Conservation (phyloP, 2,888 invertebrate genomes). For the Eupelmus urozonus region DNA sequence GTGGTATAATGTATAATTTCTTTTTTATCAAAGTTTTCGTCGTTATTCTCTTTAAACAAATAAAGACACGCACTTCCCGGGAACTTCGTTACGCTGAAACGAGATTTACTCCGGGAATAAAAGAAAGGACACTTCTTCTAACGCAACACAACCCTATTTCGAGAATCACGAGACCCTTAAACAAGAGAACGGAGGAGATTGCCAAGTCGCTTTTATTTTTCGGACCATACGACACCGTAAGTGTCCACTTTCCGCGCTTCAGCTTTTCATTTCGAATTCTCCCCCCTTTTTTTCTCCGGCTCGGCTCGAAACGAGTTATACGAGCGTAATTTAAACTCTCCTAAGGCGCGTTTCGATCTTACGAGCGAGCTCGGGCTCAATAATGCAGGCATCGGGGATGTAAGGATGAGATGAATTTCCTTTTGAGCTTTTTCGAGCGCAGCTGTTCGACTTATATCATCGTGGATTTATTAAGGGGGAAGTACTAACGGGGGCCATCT, state of each 20-base stretch:
- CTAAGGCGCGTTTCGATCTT: background rate
- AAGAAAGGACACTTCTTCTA: background rate
- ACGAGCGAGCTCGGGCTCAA: background rate
- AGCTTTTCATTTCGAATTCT: background rate
- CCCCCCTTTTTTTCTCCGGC: background rate
- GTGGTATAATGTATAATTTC: too few relatives aligned
- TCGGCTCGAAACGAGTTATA: background rate
- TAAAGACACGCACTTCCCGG: too few relatives aligned
- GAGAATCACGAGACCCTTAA: background rate
- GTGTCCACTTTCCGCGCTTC: background rate
- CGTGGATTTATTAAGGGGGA: too few relatives aligned
- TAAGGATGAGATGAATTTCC: background rate
- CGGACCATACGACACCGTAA: background rate
- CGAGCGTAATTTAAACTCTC: background rate
- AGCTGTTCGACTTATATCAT: too few relatives aligned
- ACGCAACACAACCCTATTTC: background rate
- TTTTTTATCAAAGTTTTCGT: too few relatives aligned
- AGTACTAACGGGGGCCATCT: too few relatives aligned
- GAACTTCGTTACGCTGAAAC: too few relatives aligned
- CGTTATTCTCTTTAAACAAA: too few relatives aligned
- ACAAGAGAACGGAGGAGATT: background rate
- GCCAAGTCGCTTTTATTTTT: background rate
- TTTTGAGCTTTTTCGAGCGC: too few relatives aligned
- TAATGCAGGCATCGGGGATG: background rate
- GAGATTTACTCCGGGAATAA: background rate